Conservation (phyloP, 2,113 vertebrate species). For the Menura novaehollandiae region DNA sequence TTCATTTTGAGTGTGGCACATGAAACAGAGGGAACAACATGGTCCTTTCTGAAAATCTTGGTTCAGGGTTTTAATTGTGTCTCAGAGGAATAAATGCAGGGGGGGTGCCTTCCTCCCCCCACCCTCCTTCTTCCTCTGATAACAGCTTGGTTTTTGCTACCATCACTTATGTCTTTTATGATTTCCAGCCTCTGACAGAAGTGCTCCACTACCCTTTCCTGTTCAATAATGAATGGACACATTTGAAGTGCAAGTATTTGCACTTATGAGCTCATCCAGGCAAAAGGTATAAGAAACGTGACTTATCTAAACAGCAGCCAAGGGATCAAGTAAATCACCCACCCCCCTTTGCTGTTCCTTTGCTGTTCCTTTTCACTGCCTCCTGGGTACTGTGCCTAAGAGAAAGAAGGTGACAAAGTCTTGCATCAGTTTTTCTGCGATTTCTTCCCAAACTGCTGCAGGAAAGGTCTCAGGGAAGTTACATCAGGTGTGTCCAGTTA, state of each 20-base stretch:
- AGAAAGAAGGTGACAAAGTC: background rate
- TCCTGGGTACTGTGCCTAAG: background rate
- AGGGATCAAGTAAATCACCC: background rate
- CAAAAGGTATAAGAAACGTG: background rate
- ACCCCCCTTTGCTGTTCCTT: background rate
- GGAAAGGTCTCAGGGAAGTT: background rate
- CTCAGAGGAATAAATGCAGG: slow-evolving; percentile 39
- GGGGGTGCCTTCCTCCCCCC: background rate
- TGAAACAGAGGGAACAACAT: background rate
- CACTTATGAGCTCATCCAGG: slow-evolving; percentile 37
- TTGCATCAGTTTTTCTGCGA: background rate
- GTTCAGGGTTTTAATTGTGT: slow-evolving; percentile 26
- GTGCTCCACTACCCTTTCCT: background rate
- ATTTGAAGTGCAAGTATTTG: slow-evolving; percentile 50
- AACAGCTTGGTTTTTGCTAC: slow-evolving; percentile 30
- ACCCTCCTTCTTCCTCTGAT: background rate
- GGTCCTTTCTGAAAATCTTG: background rate
- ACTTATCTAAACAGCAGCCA: background rate
- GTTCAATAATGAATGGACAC: slow-evolving; percentile 50
- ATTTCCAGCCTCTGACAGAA: slow-evolving; percentile 30
- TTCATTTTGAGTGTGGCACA: background rate
- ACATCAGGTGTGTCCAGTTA: background rate
- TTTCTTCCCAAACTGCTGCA: background rate
- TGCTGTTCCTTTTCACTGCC: background rate
- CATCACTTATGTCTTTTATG: slow-evolving; percentile 21